Conservation (phyloP, 35 echinoderm and acorn worm species). For the Apostichopus californicus region DNA sequence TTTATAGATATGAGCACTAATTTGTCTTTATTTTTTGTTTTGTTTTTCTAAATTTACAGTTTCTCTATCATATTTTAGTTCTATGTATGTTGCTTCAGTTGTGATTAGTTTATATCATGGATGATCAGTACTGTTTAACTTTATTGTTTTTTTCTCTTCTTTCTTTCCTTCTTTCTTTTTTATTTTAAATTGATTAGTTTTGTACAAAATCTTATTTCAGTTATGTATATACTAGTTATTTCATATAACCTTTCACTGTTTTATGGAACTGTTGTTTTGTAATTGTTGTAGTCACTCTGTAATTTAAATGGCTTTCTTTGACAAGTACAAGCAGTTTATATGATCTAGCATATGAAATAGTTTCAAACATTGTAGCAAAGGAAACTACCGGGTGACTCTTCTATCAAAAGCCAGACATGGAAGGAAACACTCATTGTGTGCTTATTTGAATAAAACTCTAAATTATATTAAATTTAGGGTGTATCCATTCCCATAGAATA, state of each 20-base stretch:
- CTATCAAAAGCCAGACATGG: no score
- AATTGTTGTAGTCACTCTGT: neutral
- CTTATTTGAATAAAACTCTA: no score
- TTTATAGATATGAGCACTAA: no score
- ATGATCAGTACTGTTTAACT: slow-evolving; percentile 21
- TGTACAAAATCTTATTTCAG: slow-evolving; percentile 16
- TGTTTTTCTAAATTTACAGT: no score
- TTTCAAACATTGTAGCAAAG: no score
- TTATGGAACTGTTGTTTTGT: neutral
- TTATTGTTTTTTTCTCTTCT: neutral
- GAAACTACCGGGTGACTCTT: no score
- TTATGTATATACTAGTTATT: slow-evolving; percentile 13
- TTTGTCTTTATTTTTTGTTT: neutral
- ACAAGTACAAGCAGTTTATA: neutral
- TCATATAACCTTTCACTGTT: neutral
- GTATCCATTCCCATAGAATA: no score
- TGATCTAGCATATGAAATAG: no score
- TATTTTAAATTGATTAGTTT: neutral
- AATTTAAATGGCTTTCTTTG: neutral
- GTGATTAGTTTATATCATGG: neutral
- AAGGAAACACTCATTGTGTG: no score
- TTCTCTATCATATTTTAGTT: no score
- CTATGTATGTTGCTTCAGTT: neutral
- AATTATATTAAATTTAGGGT: no score
- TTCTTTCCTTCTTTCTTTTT: no score